A percentile compares a stretch with the other conserved stretches of the same genome.
phyloP scores from a whole-genome alignment of 2,888 invertebrate genomes.

The Scaptomyza tumidula region DNA sequence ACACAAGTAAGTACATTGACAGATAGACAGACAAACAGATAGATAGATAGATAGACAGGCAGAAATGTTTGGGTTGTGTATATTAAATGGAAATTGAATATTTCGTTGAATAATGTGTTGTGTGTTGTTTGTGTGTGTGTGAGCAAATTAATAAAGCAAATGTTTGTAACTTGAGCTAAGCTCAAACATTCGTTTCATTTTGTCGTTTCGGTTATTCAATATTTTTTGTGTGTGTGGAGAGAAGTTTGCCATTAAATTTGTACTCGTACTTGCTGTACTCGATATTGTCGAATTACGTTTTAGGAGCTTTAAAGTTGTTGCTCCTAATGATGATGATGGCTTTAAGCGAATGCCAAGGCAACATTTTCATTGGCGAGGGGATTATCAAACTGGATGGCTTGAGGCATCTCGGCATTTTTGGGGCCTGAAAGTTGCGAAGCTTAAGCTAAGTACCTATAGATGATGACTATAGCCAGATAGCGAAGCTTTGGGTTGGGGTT shows the following conservation, averaged over 20 bases:
- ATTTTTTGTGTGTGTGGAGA: background rate
- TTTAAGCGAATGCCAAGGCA: conserved; percentile 3
- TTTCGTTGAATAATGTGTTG: background rate
- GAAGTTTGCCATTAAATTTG: conserved; percentile 4
- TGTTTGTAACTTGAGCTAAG: background rate
- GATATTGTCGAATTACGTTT: conserved; percentile 30
- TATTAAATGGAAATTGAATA: background rate
- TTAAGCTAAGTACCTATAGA: conserved; percentile 47
- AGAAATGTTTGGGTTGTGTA: too few relatives aligned
- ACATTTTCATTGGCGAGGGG: background rate
- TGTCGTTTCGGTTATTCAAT: background rate
- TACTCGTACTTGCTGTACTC: too few relatives aligned
- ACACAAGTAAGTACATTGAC: too few relatives aligned
- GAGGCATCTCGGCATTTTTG: conserved; percentile 21
- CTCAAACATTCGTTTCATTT: background rate
- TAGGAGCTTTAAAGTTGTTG: conserved; percentile 28
- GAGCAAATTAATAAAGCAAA: background rate
- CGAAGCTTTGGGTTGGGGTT: too few relatives aligned
- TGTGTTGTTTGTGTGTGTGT: background rate
- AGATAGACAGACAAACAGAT: too few relatives aligned
- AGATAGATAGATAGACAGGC: too few relatives aligned
- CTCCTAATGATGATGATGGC: conserved; percentile 7
- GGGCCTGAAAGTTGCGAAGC: conserved; percentile 36
- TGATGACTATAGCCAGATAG: background rate
- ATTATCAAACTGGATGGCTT: conserved; percentile 32